Percentiles rank a stretch among this genome's conserved stretches.
Evolutionary conservation across 2,888 invertebrate genomes (phyloP).

Genomic region (Drosophila infuscata): DNA sequence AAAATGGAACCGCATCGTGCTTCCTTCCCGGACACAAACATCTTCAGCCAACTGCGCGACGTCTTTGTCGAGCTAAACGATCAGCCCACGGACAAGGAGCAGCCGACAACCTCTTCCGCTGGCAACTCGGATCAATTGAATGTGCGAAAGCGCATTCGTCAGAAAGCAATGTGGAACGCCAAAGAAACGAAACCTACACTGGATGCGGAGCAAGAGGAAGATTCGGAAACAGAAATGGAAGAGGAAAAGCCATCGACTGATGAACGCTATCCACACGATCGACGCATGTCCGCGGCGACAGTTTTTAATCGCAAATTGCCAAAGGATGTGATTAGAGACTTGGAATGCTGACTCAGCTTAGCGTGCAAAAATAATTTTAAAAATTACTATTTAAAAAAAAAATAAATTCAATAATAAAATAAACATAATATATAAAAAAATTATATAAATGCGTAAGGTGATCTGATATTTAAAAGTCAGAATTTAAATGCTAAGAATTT

Average conservation of each 20-base stretch:
- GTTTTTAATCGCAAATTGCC: constrained; percentile 61
- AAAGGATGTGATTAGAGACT: constrained; percentile 57
- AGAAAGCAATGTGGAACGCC: constrained; percentile 59
- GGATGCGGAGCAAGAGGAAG: background rate
- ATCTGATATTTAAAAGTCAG: too few relatives aligned
- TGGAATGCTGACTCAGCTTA: constrained; percentile 20
- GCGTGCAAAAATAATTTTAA: background rate
- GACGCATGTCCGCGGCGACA: constrained; percentile 72
- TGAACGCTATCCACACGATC: constrained; percentile 31
- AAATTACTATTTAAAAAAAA: background rate
- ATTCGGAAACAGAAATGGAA: background rate
- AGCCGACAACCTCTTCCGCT: constrained; percentile 21
- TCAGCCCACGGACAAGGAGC: constrained; percentile 27
- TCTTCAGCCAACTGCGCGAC: constrained; percentile 65
- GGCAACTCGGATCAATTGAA: constrained; percentile 36
- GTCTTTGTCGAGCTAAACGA: constrained; percentile 53
- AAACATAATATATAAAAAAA: background rate
- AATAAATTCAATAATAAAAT: background rate
- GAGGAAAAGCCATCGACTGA: background rate
- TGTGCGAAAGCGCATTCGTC: constrained; percentile 35
- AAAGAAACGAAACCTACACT: too few relatives aligned
- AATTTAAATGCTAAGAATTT: background rate
- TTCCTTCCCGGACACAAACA: constrained; percentile 59
- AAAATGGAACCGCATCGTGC: constrained; percentile 62
- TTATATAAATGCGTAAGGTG: too few relatives aligned